phyloP scores from a whole-genome alignment of 2,888 invertebrate genomes.

The Rhaphigaster nebulosa region DNA sequence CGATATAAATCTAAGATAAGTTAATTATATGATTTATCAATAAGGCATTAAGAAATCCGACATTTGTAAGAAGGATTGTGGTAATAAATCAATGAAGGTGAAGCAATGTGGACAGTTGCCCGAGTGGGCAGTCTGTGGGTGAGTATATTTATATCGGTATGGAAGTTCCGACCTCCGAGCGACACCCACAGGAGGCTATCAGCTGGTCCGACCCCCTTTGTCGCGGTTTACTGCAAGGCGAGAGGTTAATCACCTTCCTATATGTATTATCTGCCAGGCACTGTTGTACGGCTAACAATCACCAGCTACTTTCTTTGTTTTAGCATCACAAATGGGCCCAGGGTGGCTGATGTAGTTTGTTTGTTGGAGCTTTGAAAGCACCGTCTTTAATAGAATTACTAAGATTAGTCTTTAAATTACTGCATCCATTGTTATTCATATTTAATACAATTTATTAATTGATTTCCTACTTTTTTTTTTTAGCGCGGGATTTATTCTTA shows the following conservation, averaged over 20 bases:
- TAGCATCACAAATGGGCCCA: background rate
- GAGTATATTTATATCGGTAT: slow-evolving; percentile 21
- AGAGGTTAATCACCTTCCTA: slow-evolving; percentile 29
- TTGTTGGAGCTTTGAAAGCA: background rate
- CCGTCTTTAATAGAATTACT: background rate
- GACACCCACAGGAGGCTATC: background rate
- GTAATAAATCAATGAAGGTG: slow-evolving; percentile 28
- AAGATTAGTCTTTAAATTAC: background rate
- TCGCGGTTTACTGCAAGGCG: slow-evolving; percentile 21
- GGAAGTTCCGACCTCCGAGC: background rate
- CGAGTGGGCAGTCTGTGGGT: slow-evolving; percentile 25
- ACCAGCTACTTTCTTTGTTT: slow-evolving; percentile 13
- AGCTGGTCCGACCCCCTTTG: background rate
- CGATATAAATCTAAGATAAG: background rate
- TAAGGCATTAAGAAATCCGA: background rate
- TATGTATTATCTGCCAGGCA: background rate
- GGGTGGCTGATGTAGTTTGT: background rate
- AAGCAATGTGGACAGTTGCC: background rate
- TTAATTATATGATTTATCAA: background rate
- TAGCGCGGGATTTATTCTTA: no score
- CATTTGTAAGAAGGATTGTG: background rate
- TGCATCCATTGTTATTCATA: background rate
- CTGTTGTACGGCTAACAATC: background rate
- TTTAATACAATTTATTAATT: no score
- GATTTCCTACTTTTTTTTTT: background rate